Evolutionary conservation across 2,797 vertebrate genomes (phyloP), one percentile per base, ranked within the genome.

Genomic region (Cossypha heuglini): DNA sequence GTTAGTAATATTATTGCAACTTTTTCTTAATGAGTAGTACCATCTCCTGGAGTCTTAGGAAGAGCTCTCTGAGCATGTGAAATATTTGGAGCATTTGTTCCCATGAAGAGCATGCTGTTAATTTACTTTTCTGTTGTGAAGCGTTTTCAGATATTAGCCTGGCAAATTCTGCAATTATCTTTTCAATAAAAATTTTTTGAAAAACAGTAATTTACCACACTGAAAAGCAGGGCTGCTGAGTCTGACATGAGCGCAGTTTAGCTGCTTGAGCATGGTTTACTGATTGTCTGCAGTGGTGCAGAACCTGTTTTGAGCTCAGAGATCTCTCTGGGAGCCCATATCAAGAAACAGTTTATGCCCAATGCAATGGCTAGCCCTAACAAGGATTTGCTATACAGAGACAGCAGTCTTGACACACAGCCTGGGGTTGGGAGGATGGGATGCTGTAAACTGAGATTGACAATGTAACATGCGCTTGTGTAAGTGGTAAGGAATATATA

Each of bases 151-250:
- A 58, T 49, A 28, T 51, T 16, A 68, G 25, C 4, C 8, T 42
- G 16, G 8, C 28, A 57, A 82, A 55, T 63, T 79, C 26, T 64
- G 18, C 9, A 66, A 40, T 25, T 63, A 13, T 42, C 8, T 79
- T 84, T 64, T 29, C 28, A 33, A 22, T 43, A 49, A 77, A 86
- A 19, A 6, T 22, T 7, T 5, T 21, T 49, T 54, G 5, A 69
- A 92, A 73, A 69, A 40, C 37, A 89, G 14, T 79, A 45, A 58
- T 73, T 79, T 18, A 93, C 31, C 10, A 63, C 38, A 38, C 15
- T 80, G 40, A 29, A 64, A 71, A 82, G 6, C 5, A 35, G 11
- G 9, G 2, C 42, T 84, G 29, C 24, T 4, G 54, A 38, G 37
- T 29, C 19, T 52, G 25, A 55, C 16, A 26, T 0, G 0, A 91